Evolutionary conservation across 2,888 invertebrate species (phyloP), one percentile per base, ranked within the genome.

Genomic region (Laspeyria flexula): DNA sequence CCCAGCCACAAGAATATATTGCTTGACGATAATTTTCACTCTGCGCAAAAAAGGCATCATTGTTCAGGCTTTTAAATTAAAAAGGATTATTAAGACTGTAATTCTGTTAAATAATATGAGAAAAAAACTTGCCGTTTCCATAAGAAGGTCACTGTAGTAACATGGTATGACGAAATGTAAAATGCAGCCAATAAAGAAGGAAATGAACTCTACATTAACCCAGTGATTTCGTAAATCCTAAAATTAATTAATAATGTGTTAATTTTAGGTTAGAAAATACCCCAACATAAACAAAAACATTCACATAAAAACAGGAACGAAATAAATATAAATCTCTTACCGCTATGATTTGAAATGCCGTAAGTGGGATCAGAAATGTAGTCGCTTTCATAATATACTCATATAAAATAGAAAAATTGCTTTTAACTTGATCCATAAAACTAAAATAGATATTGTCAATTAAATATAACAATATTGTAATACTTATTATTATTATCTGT

Each of bases 1-100:
- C 88, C 89, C 90, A 90, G 3, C 79, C 78, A 43, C 85, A 84
- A 0, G 78, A 72, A 49, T 88, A 90, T 49, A 86, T 80, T 0
- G 85, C 73, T 63, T 80, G 71, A 0, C 83, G 79, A 13, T 88
- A 74, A 0, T 62, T 61, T 41, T 81, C 71, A 44, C 83, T 82
- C 90, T 88, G 44, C 7, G 7, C 3, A 25, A 7, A 7, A 25
- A 25, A 7, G 3, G 7, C 7, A 6, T 7, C 5, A 7, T 25
- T 25, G 9, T 25, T 25, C 25, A 25, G 9, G 25, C n/a, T n/a
- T n/a, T n/a, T n/a, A n/a, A n/a, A n/a, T n/a, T n/a, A n/a, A n/a
- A n/a, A n/a, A n/a, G n/a, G n/a, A n/a, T n/a, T n/a, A n/a, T n/a
- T n/a, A n/a, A n/a, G n/a, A n/a, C n/a, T n/a, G n/a, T n/a, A n/a